phyloP scores from a whole-genome alignment of 2,797 vertebrate species.

The Squalus acanthias region DNA sequence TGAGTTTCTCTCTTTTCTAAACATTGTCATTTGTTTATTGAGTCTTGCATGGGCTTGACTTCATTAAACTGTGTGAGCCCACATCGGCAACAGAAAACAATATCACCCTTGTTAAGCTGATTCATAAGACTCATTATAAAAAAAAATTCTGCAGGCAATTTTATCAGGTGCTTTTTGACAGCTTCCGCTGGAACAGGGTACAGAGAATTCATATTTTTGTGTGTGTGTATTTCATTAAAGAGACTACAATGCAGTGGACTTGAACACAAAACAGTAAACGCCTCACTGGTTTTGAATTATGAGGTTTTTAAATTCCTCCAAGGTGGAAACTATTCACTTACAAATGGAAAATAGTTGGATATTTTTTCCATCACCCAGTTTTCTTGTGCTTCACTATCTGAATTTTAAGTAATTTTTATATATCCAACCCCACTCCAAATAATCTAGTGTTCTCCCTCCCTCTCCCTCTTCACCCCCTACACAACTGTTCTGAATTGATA shows the following conservation, averaged over 20 bases:
- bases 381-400: not conserved
- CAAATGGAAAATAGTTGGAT: not conserved
- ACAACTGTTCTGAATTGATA: not conserved
- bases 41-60: conserved; percentile 67
- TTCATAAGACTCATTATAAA: conserved; percentile 59
- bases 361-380: not conserved
- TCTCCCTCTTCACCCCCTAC: not conserved
- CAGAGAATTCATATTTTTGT: not conserved
- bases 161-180: conserved; percentile 51
- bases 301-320: conserved; percentile 3
- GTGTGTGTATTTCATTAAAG: conserved; percentile 1
- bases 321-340: conserved; percentile 17
- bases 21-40: conserved; percentile 75
- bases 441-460: not conserved
- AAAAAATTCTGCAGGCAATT: conserved; percentile 55
- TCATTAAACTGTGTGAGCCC: conserved; percentile 65
- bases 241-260: not conserved
- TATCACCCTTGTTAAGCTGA: conserved; percentile 64
- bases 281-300: conserved; percentile 18
- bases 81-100: conserved; percentile 70
- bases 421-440: not conserved
- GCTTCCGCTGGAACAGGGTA: conserved; percentile 25
- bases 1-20: conserved; percentile 70
- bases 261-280: conserved; percentile 2
- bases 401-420: not conserved